Percentiles rank a stretch among this genome's conserved stretches.
phyloP scores from a whole-genome alignment of 2,888 invertebrate species.

The Tenthredo amoena region DNA sequence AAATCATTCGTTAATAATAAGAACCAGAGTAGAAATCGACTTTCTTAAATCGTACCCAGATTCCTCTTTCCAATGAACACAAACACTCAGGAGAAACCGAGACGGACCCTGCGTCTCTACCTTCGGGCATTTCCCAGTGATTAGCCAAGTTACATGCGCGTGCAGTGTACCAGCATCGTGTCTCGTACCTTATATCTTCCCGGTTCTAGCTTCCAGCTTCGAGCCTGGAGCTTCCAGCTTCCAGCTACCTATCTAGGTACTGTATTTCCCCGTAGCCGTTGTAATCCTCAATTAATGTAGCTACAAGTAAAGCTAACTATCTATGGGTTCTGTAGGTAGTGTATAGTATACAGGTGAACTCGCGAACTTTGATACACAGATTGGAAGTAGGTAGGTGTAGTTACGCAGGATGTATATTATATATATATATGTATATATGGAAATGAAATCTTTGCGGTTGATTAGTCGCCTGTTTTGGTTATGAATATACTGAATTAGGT shows the following conservation, averaged over 20 bases:
- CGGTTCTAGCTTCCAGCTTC: neutral
- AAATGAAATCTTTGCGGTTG: constrained; percentile 1
- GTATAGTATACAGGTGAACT: constrained; percentile 15
- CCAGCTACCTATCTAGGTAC: constrained; percentile 3
- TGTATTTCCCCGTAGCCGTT: constrained; percentile 62
- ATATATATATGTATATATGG: neutral
- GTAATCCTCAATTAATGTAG: constrained; percentile 70
- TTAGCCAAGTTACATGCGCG: constrained; percentile 67
- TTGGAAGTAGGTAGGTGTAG: neutral
- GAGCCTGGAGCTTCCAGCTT: neutral
- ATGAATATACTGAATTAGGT: neutral
- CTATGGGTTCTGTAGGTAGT: neutral
- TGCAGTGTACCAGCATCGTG: neutral
- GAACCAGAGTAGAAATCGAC: neutral
- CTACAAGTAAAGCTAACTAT: constrained; percentile 67
- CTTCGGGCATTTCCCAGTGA: constrained; percentile 68
- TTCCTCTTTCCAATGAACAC: neutral
- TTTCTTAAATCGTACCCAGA: neutral
- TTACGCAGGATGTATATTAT: neutral
- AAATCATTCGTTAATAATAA: neutral
- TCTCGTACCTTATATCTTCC: neutral
- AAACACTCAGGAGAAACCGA: neutral
- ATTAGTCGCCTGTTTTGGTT: neutral
- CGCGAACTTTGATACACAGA: constrained; percentile 23
- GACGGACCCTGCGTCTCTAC: constrained; percentile 59